Percentiles rank a stretch among this genome's conserved stretches.
These are phyloP conservation scores for Anoplophora glabripennis DNA, from an alignment of 1,140 invertebrate species.

Conservation along the genomic window DNA sequence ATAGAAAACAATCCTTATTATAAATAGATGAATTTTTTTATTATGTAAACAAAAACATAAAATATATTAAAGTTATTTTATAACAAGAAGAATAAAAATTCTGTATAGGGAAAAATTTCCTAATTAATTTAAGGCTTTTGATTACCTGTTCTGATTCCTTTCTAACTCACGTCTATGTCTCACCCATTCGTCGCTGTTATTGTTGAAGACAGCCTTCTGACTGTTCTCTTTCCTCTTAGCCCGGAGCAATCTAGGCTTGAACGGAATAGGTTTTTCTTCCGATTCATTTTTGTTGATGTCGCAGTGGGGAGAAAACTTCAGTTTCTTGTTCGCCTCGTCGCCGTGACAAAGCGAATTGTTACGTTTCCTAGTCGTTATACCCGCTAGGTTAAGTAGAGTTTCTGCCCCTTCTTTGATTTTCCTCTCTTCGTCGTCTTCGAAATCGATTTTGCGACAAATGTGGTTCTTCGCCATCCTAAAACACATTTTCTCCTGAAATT, in stretches of 20 bases:
- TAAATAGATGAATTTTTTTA: not conserved
- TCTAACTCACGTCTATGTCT: constrained; percentile 42
- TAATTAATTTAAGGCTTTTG: constrained; percentile 13
- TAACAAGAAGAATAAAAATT: not conserved
- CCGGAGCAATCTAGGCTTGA: constrained; percentile 42
- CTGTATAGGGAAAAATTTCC: not conserved
- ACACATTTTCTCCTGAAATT: constrained; percentile 9
- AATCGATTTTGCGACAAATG: constrained; percentile 42
- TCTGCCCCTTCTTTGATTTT: constrained; percentile 77
- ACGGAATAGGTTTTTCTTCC: constrained; percentile 35
- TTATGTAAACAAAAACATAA: not conserved
- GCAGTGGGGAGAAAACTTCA: constrained; percentile 18
- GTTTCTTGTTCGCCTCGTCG: constrained; percentile 22
- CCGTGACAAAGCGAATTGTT: constrained; percentile 27
- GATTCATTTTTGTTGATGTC: constrained; percentile 27
- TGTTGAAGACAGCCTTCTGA: constrained; percentile 35
- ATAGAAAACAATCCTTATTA: no score
- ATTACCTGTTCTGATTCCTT: constrained; percentile 43
- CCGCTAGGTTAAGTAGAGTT: constrained; percentile 71
- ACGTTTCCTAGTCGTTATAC: constrained; percentile 39
- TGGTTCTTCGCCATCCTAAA: constrained; percentile 31
- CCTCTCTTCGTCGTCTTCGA: constrained; percentile 68
- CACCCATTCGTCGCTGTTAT: constrained; percentile 45
- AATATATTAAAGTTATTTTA: not conserved
- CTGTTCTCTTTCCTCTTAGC: constrained; percentile 40